Percentiles rank a stretch among this genome's conserved stretches.
These are phyloP conservation scores for Camponotus floridanus DNA, from an alignment of 1,140 invertebrate species.

Conservation along the genomic window DNA sequence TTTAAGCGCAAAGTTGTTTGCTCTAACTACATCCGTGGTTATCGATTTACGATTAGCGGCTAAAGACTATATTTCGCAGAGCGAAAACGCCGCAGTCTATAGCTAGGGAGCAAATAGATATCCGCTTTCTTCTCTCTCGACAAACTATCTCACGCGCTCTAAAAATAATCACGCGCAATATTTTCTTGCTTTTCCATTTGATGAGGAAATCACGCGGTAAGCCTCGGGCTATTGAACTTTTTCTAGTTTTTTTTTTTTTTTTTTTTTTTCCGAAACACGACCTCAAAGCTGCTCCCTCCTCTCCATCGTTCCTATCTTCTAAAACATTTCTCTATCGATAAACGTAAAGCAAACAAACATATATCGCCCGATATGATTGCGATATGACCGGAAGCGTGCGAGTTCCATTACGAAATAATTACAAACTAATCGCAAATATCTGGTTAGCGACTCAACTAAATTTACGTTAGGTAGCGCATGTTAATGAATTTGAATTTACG, in stretches of 20 bases:
- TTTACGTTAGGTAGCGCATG: constrained; percentile 44
- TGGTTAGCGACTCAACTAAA: constrained; percentile 45
- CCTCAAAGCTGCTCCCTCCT: not conserved
- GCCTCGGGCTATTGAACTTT: constrained; percentile 51
- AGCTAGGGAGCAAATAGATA: not conserved
- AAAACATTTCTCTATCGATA: not conserved
- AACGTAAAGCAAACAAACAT: not conserved
- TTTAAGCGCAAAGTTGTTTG: constrained; percentile 55
- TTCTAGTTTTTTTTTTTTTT: no score
- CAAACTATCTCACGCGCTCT: constrained; percentile 34
- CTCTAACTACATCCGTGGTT: constrained; percentile 54
- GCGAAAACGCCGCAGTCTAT: not conserved
- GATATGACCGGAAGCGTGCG: constrained; percentile 8
- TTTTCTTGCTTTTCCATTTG: constrained; percentile 2
- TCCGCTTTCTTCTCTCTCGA: not conserved
- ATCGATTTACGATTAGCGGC: constrained; percentile 70
- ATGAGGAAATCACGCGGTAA: constrained; percentile 27
- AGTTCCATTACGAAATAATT: constrained; percentile 61
- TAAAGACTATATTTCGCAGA: constrained; percentile 19
- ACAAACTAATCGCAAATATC: constrained; percentile 63
- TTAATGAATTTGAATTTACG: constrained; percentile 55
- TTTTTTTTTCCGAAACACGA: not conserved
- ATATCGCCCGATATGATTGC: not conserved
- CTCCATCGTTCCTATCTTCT: no score
- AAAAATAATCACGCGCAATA: constrained; percentile 55